Evolutionary conservation across 1,140 invertebrate species (phyloP), one percentile per base, ranked within the genome.

Genomic region (Dreissena rostriformis): DNA sequence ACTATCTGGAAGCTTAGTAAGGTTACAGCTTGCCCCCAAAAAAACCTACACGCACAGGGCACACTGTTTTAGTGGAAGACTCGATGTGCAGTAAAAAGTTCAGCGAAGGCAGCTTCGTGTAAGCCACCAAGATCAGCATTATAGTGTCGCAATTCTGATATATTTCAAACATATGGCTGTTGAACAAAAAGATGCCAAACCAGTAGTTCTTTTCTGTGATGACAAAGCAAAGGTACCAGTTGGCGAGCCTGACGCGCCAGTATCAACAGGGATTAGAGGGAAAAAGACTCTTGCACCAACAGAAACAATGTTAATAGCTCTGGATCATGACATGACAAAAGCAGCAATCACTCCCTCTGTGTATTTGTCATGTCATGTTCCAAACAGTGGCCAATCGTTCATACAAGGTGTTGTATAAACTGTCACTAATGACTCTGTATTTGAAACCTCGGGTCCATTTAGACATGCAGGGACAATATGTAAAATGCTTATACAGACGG

Each of bases 301-400:
- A 19, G 63, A 7, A 14, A 51, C 68, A n/a, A 76, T 68, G 24
- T 12, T 70, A 11, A 75, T 78, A 19, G 55, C 74, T 15, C 0
- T 61, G 12, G 86, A 85, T 65, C 77, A 87, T 76, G 77, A 86
- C 53, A 24, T 53, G n/a, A 26, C 49, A 66, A 77, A 77, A 53
- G 65, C 22, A n/a, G 49, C 14, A 8, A 14, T 80, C 7, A 55
- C 52, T 55, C 65, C 77, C 12, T 71, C 51, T 12, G 65, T 70
- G 10, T 26, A 51, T 19, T 53, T 80, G 14, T 17, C 52, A 29
- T 14, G 52, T 24, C 19, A 39, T n/a, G 70, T 83, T 53, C 73
- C 81, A 49, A 29, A 67, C n/a, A 65, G 19, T 29, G 28, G 67
- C n/a, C 39, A 76, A 51, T 77, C 72, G 2, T 83, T 70, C 22